Percentiles rank a stretch among this genome's conserved stretches.
phyloP scores from a whole-genome alignment of 1,140 invertebrate genomes.

The Bombus turneri region DNA sequence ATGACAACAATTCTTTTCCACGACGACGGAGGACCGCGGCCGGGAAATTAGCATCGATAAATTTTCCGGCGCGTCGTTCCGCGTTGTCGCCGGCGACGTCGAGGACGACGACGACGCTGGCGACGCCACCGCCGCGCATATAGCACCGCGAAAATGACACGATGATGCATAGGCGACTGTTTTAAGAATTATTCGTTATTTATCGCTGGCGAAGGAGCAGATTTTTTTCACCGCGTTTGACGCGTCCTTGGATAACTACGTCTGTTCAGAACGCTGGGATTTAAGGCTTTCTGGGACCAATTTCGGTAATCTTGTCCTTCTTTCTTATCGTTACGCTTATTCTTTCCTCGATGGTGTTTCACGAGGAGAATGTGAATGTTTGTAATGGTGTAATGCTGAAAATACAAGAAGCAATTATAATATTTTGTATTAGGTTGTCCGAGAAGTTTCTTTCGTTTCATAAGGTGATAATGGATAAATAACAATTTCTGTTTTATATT shows the following conservation, averaged over 20 bases:
- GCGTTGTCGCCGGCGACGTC: conserved; percentile 58
- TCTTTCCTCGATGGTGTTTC: too few relatives aligned
- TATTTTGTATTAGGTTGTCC: too few relatives aligned
- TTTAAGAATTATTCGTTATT: conserved; percentile 83
- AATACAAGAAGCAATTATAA: too few relatives aligned
- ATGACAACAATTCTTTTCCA: conserved; percentile 77
- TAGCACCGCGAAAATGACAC: conserved; percentile 79
- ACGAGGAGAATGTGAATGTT: too few relatives aligned
- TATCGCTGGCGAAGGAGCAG: conserved; percentile 68
- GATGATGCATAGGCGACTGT: conserved; percentile 81
- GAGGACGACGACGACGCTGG: conserved; percentile 34
- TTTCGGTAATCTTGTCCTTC: not conserved
- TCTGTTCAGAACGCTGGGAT: not conserved
- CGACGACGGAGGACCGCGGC: conserved; percentile 72
- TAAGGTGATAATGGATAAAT: too few relatives aligned
- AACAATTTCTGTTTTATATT: too few relatives aligned
- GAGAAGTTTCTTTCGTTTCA: too few relatives aligned
- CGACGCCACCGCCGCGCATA: conserved; percentile 51
- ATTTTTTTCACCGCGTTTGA: conserved; percentile 16
- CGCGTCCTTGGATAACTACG: not conserved
- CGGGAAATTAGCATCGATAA: conserved; percentile 83
- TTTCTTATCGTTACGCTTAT: too few relatives aligned
- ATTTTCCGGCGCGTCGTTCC: conserved; percentile 78
- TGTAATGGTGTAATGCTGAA: too few relatives aligned
- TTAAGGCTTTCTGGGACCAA: not conserved